These are phyloP conservation scores for Rhagoletis zephyria DNA, from an alignment of 1,140 invertebrate genomes.

Conservation along the genomic window DNA sequence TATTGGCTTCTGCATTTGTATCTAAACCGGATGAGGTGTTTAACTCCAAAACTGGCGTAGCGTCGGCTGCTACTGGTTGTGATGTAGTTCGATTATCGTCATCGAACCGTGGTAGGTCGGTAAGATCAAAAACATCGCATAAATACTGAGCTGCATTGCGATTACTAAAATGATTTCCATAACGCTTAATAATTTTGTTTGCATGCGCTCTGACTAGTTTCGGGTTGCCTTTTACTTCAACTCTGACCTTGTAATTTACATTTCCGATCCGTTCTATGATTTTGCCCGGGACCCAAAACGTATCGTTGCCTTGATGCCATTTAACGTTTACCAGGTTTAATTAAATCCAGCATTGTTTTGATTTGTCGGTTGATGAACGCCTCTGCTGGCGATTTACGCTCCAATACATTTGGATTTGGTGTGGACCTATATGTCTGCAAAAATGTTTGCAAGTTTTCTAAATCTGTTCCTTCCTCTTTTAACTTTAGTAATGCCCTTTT, in stretches of 20 bases:
- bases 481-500: too few relatives aligned
- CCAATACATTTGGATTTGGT: neutral
- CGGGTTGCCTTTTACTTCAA: neutral
- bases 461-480: neutral
- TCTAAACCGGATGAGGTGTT: too few relatives aligned
- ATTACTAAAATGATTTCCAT: neutral
- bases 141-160: too few relatives aligned
- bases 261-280: slow-evolving; percentile 20
- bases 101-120: too few relatives aligned
- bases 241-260: slow-evolving; percentile 34
- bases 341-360: slow-evolving; percentile 17
- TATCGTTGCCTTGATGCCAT: neutral
- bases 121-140: too few relatives aligned
- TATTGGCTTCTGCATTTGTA: too few relatives aligned
- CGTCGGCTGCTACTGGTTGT: too few relatives aligned
- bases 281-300: neutral
- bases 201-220: slow-evolving; percentile 23
- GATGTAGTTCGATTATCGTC: too few relatives aligned
- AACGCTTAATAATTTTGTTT: neutral
- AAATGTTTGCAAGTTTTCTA: slow-evolving; percentile 41
- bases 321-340: slow-evolving; percentile 8
- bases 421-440: neutral
- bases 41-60: too few relatives aligned
- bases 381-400: neutral
- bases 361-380: neutral